Conservation (phyloP, 2,888 invertebrate species). For the Oxycera nigricornis region DNA sequence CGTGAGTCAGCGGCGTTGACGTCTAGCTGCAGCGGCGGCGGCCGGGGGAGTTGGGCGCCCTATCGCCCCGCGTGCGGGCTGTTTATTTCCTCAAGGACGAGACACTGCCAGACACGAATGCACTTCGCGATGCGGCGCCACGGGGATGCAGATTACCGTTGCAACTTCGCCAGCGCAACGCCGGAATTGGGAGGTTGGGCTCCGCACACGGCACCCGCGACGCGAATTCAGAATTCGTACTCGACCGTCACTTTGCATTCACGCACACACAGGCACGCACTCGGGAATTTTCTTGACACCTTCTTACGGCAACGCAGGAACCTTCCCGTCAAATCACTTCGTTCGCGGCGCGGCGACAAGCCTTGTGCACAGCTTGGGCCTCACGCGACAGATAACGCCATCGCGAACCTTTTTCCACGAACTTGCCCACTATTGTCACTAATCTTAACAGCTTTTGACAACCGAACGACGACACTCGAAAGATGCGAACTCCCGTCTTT, state of each 20-base stretch:
- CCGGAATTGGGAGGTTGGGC: neutral
- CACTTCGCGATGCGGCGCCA: neutral
- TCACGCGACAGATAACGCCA: neutral
- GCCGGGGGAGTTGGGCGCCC: neutral
- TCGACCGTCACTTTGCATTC: conserved; percentile 23
- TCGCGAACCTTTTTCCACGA: neutral
- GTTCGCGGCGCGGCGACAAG: neutral
- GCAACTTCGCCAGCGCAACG: neutral
- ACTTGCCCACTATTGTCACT: neutral
- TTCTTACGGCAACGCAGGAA: conserved; percentile 3
- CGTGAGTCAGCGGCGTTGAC: conserved; percentile 33
- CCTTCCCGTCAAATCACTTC: neutral
- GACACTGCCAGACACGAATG: neutral
- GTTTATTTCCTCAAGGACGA: neutral
- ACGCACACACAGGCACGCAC: conserved; percentile 23
- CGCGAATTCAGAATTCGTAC: neutral
- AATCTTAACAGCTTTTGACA: conserved; percentile 20
- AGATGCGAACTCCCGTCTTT: conserved; percentile 28
- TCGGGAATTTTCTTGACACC: conserved; percentile 22
- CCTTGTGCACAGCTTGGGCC: neutral
- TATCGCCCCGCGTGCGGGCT: neutral
- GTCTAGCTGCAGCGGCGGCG: neutral
- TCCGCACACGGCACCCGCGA: neutral
- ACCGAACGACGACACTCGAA: neutral
- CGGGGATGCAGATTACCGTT: neutral